Evolutionary conservation across 2,797 vertebrate species (phyloP).

Genomic region (Intellagama lesueurii): DNA sequence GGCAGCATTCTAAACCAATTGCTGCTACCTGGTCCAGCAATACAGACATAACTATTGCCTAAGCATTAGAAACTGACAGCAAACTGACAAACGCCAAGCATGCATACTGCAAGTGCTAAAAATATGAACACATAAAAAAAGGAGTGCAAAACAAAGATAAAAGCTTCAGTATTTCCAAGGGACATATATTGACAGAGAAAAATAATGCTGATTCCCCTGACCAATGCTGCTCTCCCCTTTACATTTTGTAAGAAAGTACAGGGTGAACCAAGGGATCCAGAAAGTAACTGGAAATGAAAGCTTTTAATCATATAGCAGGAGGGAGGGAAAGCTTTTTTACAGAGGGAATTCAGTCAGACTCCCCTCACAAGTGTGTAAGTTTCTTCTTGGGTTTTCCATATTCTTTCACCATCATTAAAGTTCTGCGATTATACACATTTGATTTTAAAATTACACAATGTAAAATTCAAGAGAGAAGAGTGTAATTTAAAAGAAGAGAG

Average conservation of each 20-base stretch:
- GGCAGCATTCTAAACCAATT: not conserved
- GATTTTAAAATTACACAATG: constrained; percentile 38
- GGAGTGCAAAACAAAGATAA: not conserved
- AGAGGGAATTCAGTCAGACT: constrained; percentile 6
- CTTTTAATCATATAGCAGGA: not conserved
- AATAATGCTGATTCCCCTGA: not conserved
- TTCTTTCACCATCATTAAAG: constrained; percentile 38
- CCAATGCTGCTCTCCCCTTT: not conserved
- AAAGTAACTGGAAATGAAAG: constrained; percentile 43
- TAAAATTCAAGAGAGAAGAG: constrained; percentile 43
- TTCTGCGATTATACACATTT: accelerated
- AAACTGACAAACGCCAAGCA: not conserved
- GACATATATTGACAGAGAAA: not conserved
- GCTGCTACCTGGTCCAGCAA: not conserved
- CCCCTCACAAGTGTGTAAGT: constrained; percentile 19
- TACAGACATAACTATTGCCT: not conserved
- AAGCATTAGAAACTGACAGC: not conserved
- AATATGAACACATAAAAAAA: constrained; percentile 12
- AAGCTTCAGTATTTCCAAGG: not conserved
- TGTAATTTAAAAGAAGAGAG: constrained; percentile 36
- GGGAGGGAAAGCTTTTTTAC: not conserved
- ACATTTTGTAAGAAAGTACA: not conserved
- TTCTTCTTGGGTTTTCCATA: accelerated
- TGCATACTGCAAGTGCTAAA: not conserved
- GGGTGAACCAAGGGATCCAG: not conserved